Base-by-base conservation (phyloP, 2,797 vertebrate genomes). In the Corythornis leucogaster region DNA sequence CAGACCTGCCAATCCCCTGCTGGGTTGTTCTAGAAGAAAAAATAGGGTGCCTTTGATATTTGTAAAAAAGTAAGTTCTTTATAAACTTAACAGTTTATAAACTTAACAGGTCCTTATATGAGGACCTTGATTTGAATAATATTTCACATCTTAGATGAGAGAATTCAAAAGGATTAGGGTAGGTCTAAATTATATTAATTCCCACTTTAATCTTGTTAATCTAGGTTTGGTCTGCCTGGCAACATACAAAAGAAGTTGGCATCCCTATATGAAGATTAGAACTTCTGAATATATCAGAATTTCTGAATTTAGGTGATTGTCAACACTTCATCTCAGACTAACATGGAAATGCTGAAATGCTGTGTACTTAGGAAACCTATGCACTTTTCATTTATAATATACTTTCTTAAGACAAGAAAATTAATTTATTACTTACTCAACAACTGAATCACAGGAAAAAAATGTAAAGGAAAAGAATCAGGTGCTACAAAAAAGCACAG, bases 121-220 rank as follows among this genome's bases (percentile, higher is more conserved):
- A n/a, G 20, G 61, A 8, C 3, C 1, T 38, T 62, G 22, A 31
- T 54, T 45, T 62, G 16, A 74, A 58, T 40, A 62, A 26, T 40
- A 57, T 20, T 46, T 48, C 40, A 24, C 9, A 26, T 38, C 18
- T 48, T 2, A 20, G 5, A 57, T 31, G 25, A 61, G 5, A 59
- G 7, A 33, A 77, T 86, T 67, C 5, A 55, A 28, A 73, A 70
- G 2, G 1, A 0, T 28, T 69, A 9, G 2, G 2, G 2, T 4
- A 66, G 7, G 3, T 42, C 22, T 86, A 43, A 86, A 78, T 55
- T 20, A 3, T 9, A n/a, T 42, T 54, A 0, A 20, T 58, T 63
- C 2, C 1, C 2, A 78, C 35, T 67, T 55, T 3, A 4, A 51
- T n/a, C 8, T 58, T 70, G 6, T 50, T 85, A 53, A 43, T 61